These are phyloP conservation scores for Buphagus erythrorhynchus DNA, from an alignment of 2,797 vertebrate species.

Conservation along the genomic window DNA sequence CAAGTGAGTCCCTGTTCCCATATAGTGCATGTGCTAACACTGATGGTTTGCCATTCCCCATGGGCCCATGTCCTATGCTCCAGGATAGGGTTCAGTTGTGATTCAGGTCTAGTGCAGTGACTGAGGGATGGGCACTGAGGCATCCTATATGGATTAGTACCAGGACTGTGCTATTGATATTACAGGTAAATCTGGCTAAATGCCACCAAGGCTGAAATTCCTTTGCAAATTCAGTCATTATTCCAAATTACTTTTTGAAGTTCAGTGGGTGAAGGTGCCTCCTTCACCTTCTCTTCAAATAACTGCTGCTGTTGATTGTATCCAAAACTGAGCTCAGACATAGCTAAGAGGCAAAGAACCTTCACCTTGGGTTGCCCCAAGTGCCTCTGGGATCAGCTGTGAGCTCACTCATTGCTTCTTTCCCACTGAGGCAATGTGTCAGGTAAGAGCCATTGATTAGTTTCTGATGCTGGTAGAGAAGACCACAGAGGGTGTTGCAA, in stretches of 20 bases:
- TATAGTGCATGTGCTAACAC: fast-evolving
- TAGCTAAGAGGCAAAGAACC: background rate
- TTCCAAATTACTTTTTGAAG: background rate
- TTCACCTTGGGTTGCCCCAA: background rate
- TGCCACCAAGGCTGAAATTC: background rate
- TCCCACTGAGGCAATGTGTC: background rate
- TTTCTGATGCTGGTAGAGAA: background rate
- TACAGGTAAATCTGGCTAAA: background rate
- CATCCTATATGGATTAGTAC: background rate
- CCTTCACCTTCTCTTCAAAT: background rate
- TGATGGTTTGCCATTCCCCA: background rate
- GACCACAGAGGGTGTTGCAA: background rate
- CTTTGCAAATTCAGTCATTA: background rate
- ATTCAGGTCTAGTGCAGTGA: background rate
- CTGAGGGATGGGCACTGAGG: background rate
- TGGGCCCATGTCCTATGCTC: background rate
- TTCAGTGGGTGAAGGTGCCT: background rate
- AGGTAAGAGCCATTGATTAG: background rate
- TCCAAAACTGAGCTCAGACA: background rate
- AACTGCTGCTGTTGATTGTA: background rate
- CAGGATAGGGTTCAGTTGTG: fast-evolving
- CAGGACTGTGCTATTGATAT: background rate
- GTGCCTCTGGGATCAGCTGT: background rate
- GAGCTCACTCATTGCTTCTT: background rate
- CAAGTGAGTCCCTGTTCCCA: background rate